Base-by-base conservation (phyloP, 2,888 invertebrate genomes). In the Neoscelio sp. region DNA sequence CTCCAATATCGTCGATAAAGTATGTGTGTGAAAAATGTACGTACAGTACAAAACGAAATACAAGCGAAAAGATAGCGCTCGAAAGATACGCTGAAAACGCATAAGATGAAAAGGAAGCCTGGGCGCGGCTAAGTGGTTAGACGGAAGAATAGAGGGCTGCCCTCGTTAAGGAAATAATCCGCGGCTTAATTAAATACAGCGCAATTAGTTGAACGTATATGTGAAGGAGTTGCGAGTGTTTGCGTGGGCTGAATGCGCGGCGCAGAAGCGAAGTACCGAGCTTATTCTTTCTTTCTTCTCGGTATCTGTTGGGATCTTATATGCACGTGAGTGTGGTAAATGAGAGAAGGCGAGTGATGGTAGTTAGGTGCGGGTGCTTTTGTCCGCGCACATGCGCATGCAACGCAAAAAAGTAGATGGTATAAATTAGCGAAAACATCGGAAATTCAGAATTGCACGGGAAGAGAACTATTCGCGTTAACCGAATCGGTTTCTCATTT, bases 131-230 rank as follows among this genome's bases (percentile, higher is more conserved):
- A 78, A 81, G 79, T 70, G 80, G 80, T 67, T 71, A 75, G 76
- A 78, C 78, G 80, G 82, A 84, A 82, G 81, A 84, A 85, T 77
- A 70, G 78, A 75, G 81, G 80, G 81, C 68, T 79, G 68, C 77
- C 81, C 85, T 85, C 83, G 83, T 85, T 86, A 85, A 84, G 83
- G 83, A 85, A 84, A 84, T 85, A 86, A 86, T 87, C 80, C 83
- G 79, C 80, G 82, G 83, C 85, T 86, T 85, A 86, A 86, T 86
- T 86, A 86, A 86, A 86, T 84, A 84, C 85, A 81, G 80, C 80
- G 83, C 84, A 84, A 87, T 86, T 87, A 85, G 85, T 86, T 84
- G 80, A 38, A 78, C 71, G 78, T 81, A 65, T 71, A 64, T 77
- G 67, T n/a, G n/a, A n/a, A 42, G 73, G 20, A 33, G 50, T 26